Conservation (phyloP, 2,113 vertebrate species). For the Dipodomys stephensi region DNA sequence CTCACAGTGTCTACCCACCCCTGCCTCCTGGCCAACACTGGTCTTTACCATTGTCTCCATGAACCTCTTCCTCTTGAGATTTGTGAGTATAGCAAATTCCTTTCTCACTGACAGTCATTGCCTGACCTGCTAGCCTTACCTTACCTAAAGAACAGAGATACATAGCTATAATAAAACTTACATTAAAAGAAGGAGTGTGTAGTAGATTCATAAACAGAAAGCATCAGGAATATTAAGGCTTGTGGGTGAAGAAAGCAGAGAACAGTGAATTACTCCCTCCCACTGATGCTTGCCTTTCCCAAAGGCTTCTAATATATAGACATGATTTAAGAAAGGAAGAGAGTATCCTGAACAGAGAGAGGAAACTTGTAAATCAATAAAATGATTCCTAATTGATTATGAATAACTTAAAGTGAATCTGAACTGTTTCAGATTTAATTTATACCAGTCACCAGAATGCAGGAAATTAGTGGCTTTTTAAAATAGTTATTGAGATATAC, state of each 20-base stretch:
- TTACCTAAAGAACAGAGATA: background rate
- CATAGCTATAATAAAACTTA: background rate
- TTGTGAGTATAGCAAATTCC: background rate
- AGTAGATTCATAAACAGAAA: conserved; percentile 32
- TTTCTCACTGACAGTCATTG: background rate
- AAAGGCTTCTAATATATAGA: background rate
- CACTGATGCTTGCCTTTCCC: fast-evolving
- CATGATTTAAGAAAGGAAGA: background rate
- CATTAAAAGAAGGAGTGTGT: background rate
- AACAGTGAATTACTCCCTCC: background rate
- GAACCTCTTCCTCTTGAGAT: background rate
- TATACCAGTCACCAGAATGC: background rate
- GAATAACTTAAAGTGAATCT: background rate
- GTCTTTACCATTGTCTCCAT: background rate
- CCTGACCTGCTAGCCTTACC: background rate
- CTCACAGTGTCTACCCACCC: background rate
- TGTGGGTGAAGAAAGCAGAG: background rate
- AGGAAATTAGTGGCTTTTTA: background rate
- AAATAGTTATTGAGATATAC: no score
- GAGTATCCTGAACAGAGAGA: background rate
- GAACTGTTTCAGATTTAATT: background rate
- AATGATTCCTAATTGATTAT: background rate
- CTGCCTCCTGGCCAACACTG: background rate
- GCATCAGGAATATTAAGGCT: background rate
- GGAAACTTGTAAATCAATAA: background rate